A percentile compares a stretch with the other conserved stretches of the same genome.
Conservation (phyloP, 1,140 invertebrate species). For the Neodiprion virginianus region DNA sequence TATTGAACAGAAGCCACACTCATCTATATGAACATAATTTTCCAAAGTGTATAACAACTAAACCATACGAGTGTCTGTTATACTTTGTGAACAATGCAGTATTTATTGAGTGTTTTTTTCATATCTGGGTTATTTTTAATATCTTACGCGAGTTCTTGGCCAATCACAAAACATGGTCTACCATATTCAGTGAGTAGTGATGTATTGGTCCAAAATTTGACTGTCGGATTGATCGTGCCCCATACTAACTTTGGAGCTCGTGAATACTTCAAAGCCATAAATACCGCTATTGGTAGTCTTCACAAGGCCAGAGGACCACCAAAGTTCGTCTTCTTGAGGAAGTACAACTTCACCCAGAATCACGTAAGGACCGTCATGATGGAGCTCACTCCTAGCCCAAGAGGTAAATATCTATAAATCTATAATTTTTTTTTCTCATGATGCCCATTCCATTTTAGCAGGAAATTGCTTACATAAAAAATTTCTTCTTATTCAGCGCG, state of each 20-base stretch:
- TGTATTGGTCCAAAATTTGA: constrained; percentile 45
- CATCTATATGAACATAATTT: no score
- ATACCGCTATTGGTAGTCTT: constrained; percentile 67
- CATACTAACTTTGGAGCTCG: constrained; percentile 71
- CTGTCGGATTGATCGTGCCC: constrained; percentile 70
- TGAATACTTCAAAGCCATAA: constrained; percentile 73
- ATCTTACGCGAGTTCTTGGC: not conserved
- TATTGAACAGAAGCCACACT: no score
- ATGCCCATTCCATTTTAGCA: not conserved
- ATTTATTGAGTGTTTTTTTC: not conserved
- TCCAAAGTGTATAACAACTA: no score
- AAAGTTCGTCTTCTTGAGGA: constrained; percentile 69
- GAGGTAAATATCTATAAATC: constrained; percentile 62
- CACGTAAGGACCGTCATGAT: constrained; percentile 73
- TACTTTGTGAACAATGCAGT: not conserved
- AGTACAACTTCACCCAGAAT: constrained; percentile 67
- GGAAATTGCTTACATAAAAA: no score
- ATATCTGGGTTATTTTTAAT: constrained; percentile 1
- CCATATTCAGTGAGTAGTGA: constrained; percentile 21
- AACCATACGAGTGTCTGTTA: not conserved
- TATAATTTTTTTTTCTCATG: not conserved
- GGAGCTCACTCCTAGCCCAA: constrained; percentile 77
- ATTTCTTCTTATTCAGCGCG: no score
- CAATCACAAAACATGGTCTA: not conserved
- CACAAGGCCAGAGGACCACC: constrained; percentile 61